These are phyloP conservation scores for Endotricha flammealis DNA, from an alignment of 2,888 invertebrate genomes.

Conservation along the genomic window DNA sequence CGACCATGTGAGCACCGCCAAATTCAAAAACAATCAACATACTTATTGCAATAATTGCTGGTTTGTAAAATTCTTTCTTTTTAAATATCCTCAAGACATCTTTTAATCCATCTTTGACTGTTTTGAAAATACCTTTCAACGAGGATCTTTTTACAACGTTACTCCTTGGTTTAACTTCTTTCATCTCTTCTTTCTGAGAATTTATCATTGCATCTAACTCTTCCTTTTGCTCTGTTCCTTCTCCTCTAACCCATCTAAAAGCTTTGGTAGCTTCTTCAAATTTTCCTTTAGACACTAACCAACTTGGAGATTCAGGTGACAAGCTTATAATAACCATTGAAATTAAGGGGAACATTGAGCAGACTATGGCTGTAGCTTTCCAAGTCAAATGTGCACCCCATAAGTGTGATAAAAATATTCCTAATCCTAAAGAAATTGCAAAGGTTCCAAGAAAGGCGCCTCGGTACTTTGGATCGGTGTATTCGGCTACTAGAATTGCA, in stretches of 20 bases:
- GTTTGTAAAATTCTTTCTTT: slow-evolving; percentile 68
- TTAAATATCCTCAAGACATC: slow-evolving; percentile 57
- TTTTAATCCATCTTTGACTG: slow-evolving; percentile 42
- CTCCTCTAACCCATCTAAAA: slow-evolving; percentile 79
- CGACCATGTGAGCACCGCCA: slow-evolving; percentile 68
- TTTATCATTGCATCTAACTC: slow-evolving; percentile 63
- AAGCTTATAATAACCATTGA: slow-evolving; percentile 64
- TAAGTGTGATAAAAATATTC: slow-evolving; percentile 80
- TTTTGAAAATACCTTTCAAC: slow-evolving; percentile 40
- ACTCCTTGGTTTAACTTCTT: slow-evolving; percentile 35
- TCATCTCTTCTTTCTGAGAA: slow-evolving; percentile 50
- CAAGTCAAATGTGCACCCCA: slow-evolving; percentile 81
- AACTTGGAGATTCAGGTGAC: slow-evolving; percentile 82
- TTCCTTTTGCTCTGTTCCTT: slow-evolving; percentile 57
- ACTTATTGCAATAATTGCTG: slow-evolving; percentile 64
- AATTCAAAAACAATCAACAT: slow-evolving; percentile 71
- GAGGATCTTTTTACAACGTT: slow-evolving; percentile 30
- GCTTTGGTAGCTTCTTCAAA: slow-evolving; percentile 77
- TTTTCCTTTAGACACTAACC: slow-evolving; percentile 80
- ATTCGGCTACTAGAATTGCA: slow-evolving; percentile 78
- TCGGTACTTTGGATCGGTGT: slow-evolving; percentile 79
- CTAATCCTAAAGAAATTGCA: slow-evolving; percentile 79
- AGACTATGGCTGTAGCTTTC: slow-evolving; percentile 77
- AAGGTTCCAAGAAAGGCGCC: slow-evolving; percentile 81
- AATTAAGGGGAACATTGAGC: slow-evolving; percentile 68